Conservation (phyloP, 30 jellyfish, hydroid and myxozoan genomes). For the Mastigias papua region DNA sequence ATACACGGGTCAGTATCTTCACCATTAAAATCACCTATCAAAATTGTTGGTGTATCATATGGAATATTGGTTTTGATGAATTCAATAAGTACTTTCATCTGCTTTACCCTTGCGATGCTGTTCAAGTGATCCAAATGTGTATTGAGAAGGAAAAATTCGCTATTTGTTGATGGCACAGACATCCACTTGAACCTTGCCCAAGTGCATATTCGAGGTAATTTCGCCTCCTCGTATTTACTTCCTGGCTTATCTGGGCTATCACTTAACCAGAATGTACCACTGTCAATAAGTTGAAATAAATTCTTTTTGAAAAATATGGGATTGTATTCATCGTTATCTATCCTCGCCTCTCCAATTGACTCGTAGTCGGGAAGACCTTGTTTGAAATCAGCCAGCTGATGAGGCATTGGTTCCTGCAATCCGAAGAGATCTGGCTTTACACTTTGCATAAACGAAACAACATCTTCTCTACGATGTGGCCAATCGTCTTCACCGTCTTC, state of each 20-base stretch:
- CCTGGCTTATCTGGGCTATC: conserved; percentile 18
- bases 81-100: neutral
- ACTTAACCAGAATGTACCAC: conserved; percentile 49
- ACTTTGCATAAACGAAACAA: neutral
- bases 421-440: conserved; percentile 29
- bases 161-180: neutral
- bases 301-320: conserved; percentile 32
- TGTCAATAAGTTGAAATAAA: neutral
- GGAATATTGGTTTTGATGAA: neutral
- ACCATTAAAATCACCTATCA: conserved; percentile 42
- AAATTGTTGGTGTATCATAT: neutral
- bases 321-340: conserved; percentile 43
- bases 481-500: conserved; percentile 33
- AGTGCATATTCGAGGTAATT: conserved; percentile 33
- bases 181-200: conserved; percentile 30
- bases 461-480: conserved; percentile 33
- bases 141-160: conserved; percentile 10
- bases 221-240: conserved; percentile 32
- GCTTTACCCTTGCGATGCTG: neutral
- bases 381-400: conserved; percentile 24
- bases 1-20: conserved; percentile 14
- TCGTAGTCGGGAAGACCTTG: conserved; percentile 13
- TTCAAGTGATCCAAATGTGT: conserved; percentile 37
- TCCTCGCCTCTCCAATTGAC: conserved; percentile 27
- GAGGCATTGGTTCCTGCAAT: conserved; percentile 36